Evolutionary conservation across 2,888 invertebrate species (phyloP).

Genomic region (Scaptomyza reducta): DNA sequence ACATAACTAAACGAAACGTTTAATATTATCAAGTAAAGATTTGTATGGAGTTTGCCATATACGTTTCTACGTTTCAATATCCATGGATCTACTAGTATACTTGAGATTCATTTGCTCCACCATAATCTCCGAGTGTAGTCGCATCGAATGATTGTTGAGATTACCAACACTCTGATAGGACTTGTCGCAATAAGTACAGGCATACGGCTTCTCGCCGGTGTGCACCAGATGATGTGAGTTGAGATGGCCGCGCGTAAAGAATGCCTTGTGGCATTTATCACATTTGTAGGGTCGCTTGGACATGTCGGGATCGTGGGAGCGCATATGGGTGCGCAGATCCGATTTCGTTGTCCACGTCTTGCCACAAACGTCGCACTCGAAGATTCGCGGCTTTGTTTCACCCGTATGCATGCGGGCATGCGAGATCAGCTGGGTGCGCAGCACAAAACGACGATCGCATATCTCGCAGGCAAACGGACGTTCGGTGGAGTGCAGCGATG

Average conservation of each 20-base stretch:
- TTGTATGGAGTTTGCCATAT: not conserved
- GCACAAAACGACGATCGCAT: constrained; percentile 72
- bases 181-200: constrained; percentile 71
- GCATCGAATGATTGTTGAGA: constrained; percentile 75
- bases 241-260: constrained; percentile 79
- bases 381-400: constrained; percentile 73
- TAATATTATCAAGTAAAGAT: not conserved
- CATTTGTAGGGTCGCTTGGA: constrained; percentile 76
- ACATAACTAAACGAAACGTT: not conserved
- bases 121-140: constrained; percentile 58
- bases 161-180: constrained; percentile 80
- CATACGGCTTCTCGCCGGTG: constrained; percentile 81
- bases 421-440: constrained; percentile 76
- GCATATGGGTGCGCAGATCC: constrained; percentile 79
- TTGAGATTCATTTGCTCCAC: constrained; percentile 49
- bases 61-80: constrained; percentile 43
- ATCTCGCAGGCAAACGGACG: constrained; percentile 71
- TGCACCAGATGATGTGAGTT: constrained; percentile 79
- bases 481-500: constrained; percentile 75
- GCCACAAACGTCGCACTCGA: constrained; percentile 70
- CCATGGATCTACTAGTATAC: constrained; percentile 4
- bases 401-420: constrained; percentile 80
- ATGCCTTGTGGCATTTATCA: constrained; percentile 72
- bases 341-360: constrained; percentile 81
- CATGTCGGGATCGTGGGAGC: constrained; percentile 72